Base-by-base conservation (phyloP, 1,140 invertebrate species). In the Conus ventricosus region DNA sequence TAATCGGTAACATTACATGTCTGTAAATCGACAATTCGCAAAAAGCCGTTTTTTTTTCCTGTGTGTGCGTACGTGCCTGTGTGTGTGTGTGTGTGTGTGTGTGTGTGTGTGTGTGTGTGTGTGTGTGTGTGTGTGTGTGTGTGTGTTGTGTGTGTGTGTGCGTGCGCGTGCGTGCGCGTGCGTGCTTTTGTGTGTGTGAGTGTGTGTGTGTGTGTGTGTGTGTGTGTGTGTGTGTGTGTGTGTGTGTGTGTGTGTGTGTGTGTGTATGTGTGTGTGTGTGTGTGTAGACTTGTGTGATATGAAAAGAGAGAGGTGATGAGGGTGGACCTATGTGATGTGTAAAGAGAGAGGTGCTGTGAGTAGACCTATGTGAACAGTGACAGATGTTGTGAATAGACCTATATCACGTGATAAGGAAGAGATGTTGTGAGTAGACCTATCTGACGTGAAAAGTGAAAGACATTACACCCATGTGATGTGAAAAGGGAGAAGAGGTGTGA, bases 81-180 rank as follows among this genome's bases (percentile, higher is more conserved):
- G 78, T 78, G 76, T 51, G 51, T 51, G 25, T 55, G 51, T 83
- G 20, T 83, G 81, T 23, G 25, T 53, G 20, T 51, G 23, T 51
- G 54, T 83, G 23, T 54, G 81, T 54, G 39, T 55, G 53, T 23
- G 20, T 55, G 81, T 55, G 51, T 83, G 39, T 51, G 25, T 83
- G 25, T 83, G 25, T 83, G 23, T 83, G 39, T 83, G 20, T n/a
- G 20, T 83, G 11, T 83, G 81, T 83, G 54, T 83, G 81, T 57
- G 54, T 83, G 81, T 83, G 51, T 83, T 81, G 25, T 51, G 39
- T 81, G 78, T 13, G 39, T 51, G 25, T 13, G 39, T 51, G 39
- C 0, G 78, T 51, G n/a, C 2, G n/a, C 6, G 78, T 13, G 78
- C 53, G 80, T 13, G 25, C 1, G 25, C 1, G 25, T 39, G 39